Base-by-base conservation (phyloP, 2,888 invertebrate genomes). In the Tenthredo notha region DNA sequence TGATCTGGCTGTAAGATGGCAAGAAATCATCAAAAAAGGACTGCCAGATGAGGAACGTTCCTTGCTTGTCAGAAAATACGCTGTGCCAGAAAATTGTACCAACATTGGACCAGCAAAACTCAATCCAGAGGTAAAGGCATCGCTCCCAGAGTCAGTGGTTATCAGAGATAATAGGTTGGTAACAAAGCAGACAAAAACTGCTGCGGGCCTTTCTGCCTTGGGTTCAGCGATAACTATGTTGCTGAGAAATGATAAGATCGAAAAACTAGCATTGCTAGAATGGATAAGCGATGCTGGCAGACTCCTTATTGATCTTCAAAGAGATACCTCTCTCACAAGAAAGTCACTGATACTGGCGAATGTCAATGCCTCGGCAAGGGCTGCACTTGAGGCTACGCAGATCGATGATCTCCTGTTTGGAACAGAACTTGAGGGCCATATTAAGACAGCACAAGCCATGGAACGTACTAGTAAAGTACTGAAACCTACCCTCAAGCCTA, bases 291-390 rank as follows among this genome's bases (percentile, higher is more conserved):
- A 74, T 15, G 74, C 84, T 2, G 37, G 85, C 12, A 40, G 85
- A 50, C 67, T 85, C 25, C 50, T 85, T 9, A n/a, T 84, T 10
- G 84, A 85, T 33, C 75, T 85, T 40, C 85, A 85, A 29, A 54
- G 77, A 37, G 84, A 84, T 15, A 61, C 37, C 21, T 75, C 85
- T 7, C 43, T 78, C 18, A 85, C 85, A 12, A 33, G 85, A 25
- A 84, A 61, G 37, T 72, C 83, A 18, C 58, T 83, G 5, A 33
- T 83, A 4, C 29, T 33, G 29, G 29, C 29, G 29, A 33, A 33
- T 33, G 29, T 33, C 29, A 33, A 33, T 33, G 29, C 47, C 5
- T 83, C 85, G 10, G 61, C 61, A 43, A 85, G 40, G 43, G 18
- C 80, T 10, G 33, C 83, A 15, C 82, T 85, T n/a, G 70, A 85